Evolutionary conservation across 2,113 vertebrate species (phyloP).

Genomic region (Gymnarchus niloticus): DNA sequence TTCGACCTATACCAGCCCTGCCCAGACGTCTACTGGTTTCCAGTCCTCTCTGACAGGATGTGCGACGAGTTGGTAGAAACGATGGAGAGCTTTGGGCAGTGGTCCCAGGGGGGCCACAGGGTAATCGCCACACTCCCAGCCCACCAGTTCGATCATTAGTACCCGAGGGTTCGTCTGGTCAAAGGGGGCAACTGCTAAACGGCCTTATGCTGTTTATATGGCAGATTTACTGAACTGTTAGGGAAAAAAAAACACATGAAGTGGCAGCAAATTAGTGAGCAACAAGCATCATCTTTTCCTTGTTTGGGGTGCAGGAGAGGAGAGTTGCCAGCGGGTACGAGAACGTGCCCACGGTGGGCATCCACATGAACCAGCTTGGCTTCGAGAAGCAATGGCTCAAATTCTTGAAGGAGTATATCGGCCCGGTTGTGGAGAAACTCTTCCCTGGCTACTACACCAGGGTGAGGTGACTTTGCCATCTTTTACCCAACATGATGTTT

Average conservation of each 20-base stretch:
- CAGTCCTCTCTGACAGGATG: slow-evolving; percentile 61
- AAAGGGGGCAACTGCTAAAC: no score
- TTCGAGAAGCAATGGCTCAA: slow-evolving; percentile 83
- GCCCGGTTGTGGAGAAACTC: slow-evolving; percentile 71
- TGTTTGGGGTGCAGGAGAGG: slow-evolving; percentile 59
- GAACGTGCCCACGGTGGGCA: slow-evolving; percentile 78
- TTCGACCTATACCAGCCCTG: slow-evolving; percentile 54
- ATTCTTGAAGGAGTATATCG: slow-evolving; percentile 76
- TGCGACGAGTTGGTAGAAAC: slow-evolving; percentile 71
- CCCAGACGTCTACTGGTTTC: slow-evolving; percentile 75
- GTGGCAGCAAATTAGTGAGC: neutral
- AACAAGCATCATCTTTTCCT: neutral
- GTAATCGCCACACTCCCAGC: slow-evolving; percentile 32
- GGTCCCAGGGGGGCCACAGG: slow-evolving; percentile 72
- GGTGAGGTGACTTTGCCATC: slow-evolving; percentile 44
- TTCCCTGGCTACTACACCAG: slow-evolving; percentile 81
- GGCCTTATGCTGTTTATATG: no score
- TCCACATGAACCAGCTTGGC: slow-evolving; percentile 80
- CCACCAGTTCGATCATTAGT: neutral
- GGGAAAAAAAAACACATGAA: no score
- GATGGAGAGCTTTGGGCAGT: slow-evolving; percentile 64
- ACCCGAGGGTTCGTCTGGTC: neutral
- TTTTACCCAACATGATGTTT: neutral
- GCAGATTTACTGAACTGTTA: no score
- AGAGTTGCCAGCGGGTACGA: slow-evolving; percentile 75